Percentiles rank a stretch among this genome's conserved stretches.
Evolutionary conservation across 2,797 vertebrate species (phyloP).

Genomic region (Diplodus sargus): DNA sequence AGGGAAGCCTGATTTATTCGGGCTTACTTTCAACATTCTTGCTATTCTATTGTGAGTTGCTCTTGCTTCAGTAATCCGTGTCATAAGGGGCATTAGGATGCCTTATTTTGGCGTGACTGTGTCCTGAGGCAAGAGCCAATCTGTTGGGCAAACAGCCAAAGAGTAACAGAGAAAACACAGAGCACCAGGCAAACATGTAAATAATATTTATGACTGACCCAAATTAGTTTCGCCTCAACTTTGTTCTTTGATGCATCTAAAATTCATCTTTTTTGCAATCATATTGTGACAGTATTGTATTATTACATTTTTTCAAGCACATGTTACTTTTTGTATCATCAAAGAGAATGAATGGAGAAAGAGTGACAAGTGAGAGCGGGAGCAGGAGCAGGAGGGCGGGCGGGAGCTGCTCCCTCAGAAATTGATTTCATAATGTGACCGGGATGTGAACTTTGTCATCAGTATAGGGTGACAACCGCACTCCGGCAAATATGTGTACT

Average conservation of each 20-base stretch:
- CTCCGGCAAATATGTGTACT: not conserved
- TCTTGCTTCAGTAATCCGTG: conserved; percentile 51
- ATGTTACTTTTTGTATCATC: conserved; percentile 68
- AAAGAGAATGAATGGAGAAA: conserved; percentile 54
- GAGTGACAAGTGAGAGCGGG: conserved; percentile 12
- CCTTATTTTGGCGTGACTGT: conserved; percentile 30
- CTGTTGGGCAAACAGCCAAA: conserved; percentile 47
- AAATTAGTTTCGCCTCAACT: conserved; percentile 8
- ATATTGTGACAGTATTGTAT: conserved; percentile 40
- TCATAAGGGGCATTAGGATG: conserved; percentile 18
- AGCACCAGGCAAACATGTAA: not conserved
- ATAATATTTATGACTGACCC: conserved; percentile 7
- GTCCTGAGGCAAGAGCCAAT: conserved; percentile 60
- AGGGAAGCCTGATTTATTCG: conserved; percentile 2
- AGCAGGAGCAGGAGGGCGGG: not conserved
- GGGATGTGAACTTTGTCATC: conserved; percentile 68
- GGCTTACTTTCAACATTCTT: conserved; percentile 16
- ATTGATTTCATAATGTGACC: conserved; percentile 69
- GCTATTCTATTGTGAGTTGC: conserved; percentile 39
- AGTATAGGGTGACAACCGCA: conserved; percentile 35
- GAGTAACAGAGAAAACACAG: conserved; percentile 26
- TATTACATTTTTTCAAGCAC: conserved; percentile 18
- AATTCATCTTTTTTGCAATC: conserved; percentile 26
- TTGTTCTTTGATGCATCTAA: conserved; percentile 19
- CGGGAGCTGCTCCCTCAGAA: conserved; percentile 39